Base-by-base conservation (phyloP, 2,888 invertebrate genomes). In the Sphecodes monilicornis region DNA sequence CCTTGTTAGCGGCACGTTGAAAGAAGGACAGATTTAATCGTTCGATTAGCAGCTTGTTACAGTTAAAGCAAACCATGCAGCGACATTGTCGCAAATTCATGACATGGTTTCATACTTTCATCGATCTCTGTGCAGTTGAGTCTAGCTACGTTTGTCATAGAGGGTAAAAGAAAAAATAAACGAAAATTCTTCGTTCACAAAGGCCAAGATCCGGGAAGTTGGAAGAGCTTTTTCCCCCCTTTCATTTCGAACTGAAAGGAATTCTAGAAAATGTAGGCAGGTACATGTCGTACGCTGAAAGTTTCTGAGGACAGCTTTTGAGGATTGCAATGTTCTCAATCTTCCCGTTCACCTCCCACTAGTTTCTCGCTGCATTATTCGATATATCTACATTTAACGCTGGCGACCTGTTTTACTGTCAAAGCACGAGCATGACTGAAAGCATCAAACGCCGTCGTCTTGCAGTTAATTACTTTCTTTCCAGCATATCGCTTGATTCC, bases 181-280 rank as follows among this genome's bases (percentile, higher is more conserved):
- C 72, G 83, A 85, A 89, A 84, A 84, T 88, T 74, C 83, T 43
- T 43, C 70, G 70, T 76, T 79, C 66, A 76, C 76, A 80, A 83
- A 73, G 76, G 80, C 74, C 78, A 83, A 89, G 75, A 89, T 75
- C 76, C 60, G 64, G 60, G 70, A 84, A 84, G 86, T 89, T 82
- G 84, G 80, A 84, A 84, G 78, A 86, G 85, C 86, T 82, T 85
- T 86, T 83, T 82, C 80, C 80, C 76, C 80, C 79, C 72, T 86
- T 90, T 90, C 90, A 91, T 90, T 88, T 83, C 80, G 78, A 76
- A 87, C 90, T 90, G 91, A 91, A 88, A 90, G 86, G 78, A 84
- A 91, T 86, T 82, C 82, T 86, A 84, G 86, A 89, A 89, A 89
- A 89, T 84, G 87, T 89, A 86, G 76, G 80, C 88, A 84, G 85